Evolutionary conservation across 1,140 invertebrate genomes (phyloP).

Genomic region (Hyposmocoma kahamanoa): DNA sequence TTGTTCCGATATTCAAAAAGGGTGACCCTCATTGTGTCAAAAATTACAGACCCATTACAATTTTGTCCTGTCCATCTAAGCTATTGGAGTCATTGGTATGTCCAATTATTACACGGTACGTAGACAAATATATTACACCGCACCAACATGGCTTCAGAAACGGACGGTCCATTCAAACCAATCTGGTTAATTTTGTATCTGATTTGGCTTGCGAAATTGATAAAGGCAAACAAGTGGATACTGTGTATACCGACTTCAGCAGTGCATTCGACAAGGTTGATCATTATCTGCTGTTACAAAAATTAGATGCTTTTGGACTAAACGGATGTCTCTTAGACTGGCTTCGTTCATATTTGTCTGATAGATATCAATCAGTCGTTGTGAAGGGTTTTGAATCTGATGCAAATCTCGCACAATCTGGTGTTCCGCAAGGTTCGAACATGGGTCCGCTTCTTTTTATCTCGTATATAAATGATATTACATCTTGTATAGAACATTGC

Average conservation of each 20-base stretch:
- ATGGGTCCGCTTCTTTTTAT: not conserved
- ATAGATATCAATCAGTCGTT: not conserved
- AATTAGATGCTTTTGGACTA: not conserved
- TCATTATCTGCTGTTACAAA: not conserved
- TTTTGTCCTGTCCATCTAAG: not conserved
- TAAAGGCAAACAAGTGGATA: not conserved
- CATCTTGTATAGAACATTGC: not conserved
- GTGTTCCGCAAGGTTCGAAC: not conserved
- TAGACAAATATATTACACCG: not conserved
- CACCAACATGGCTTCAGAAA: not conserved
- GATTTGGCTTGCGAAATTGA: not conserved
- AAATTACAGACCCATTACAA: conserved; percentile 6
- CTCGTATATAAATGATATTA: not conserved
- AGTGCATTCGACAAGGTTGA: not conserved
- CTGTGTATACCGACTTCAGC: not conserved
- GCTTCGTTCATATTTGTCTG: not conserved
- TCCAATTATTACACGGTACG: not conserved
- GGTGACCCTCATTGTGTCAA: conserved; percentile 7
- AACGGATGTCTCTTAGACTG: not conserved
- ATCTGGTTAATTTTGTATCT: not conserved
- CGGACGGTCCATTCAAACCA: not conserved
- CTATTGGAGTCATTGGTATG: not conserved
- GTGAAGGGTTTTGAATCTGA: not conserved
- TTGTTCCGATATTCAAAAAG: conserved; percentile 14
- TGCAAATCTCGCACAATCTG: not conserved